Conservation (phyloP, 2,797 vertebrate genomes). For the Platalea minor region DNA sequence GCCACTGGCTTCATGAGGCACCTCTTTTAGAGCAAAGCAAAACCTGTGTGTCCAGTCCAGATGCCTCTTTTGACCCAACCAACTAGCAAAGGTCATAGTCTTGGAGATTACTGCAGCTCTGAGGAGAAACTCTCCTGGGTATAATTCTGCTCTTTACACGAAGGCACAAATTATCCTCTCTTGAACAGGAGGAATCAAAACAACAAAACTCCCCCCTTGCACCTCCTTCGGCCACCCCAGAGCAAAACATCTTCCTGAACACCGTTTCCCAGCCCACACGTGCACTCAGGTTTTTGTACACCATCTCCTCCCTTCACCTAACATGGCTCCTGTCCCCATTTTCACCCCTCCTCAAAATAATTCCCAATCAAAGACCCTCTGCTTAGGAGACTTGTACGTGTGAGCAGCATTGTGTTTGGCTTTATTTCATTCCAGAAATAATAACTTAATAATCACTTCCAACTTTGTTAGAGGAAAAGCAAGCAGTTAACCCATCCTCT, state of each 20-base stretch:
- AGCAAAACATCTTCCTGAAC: neutral
- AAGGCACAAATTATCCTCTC: neutral
- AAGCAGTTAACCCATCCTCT: neutral
- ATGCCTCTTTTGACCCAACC: neutral
- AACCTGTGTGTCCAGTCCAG: neutral
- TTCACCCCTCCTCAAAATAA: neutral
- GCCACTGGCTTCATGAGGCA: rapidly evolving
- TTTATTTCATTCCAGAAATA: neutral
- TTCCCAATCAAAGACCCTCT: neutral
- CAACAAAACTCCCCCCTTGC: neutral
- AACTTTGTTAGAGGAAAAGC: neutral
- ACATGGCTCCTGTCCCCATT: neutral
- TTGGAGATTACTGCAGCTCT: neutral
- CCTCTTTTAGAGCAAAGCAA: neutral
- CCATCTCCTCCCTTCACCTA: neutral
- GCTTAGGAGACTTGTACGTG: neutral
- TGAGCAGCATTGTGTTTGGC: neutral
- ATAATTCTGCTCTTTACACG: neutral
- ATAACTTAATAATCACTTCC: neutral
- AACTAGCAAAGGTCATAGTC: neutral
- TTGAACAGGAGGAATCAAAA: neutral
- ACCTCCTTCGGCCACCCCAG: neutral
- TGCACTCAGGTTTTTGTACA: neutral
- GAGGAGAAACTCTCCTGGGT: neutral
- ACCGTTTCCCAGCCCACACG: neutral